Evolutionary conservation across 2,888 invertebrate species (phyloP).

Genomic region (Sclerodermus sp.): DNA sequence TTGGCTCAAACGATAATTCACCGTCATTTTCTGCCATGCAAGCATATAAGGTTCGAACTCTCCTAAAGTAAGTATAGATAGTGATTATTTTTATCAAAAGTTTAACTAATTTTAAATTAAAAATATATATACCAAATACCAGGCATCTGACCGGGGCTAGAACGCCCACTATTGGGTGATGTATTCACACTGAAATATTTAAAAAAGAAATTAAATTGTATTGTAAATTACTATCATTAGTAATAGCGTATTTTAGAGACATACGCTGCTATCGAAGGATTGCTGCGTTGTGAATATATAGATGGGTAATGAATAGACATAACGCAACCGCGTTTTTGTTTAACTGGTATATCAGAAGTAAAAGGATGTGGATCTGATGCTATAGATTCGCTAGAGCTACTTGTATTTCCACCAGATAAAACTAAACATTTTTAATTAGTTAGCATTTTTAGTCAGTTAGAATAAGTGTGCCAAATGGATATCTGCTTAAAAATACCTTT

Average conservation of each 20-base stretch:
- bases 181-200: conserved; percentile 39
- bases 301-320: conserved; percentile 59
- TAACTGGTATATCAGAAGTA: conserved; percentile 49
- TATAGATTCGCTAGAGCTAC: conserved; percentile 86
- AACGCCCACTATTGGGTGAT: conserved; percentile 54
- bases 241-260: conserved; percentile 27
- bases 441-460: too few species aligned
- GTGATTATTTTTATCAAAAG: not conserved
- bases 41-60: conserved; percentile 92
- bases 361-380: conserved; percentile 61
- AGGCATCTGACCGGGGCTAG: conserved; percentile 53
- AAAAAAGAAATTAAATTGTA: conserved; percentile 5
- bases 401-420: conserved; percentile 60
- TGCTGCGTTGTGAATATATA: conserved; percentile 56
- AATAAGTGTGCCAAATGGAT: too few species aligned
- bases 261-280: conserved; percentile 57
- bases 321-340: conserved; percentile 63
- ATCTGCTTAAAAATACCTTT: conserved; percentile 34
- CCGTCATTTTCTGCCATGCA: conserved; percentile 96
- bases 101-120: not conserved
- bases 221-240: not conserved
- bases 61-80: too few species aligned
- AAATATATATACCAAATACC: conserved; percentile 49
- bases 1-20: conserved; percentile 96
- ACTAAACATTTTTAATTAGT: conserved; percentile 27